Percentiles rank a stretch among this genome's conserved stretches.
Evolutionary conservation across 2,113 vertebrate genomes (phyloP).

Genomic region (Oncorhynchus tshawytscha): DNA sequence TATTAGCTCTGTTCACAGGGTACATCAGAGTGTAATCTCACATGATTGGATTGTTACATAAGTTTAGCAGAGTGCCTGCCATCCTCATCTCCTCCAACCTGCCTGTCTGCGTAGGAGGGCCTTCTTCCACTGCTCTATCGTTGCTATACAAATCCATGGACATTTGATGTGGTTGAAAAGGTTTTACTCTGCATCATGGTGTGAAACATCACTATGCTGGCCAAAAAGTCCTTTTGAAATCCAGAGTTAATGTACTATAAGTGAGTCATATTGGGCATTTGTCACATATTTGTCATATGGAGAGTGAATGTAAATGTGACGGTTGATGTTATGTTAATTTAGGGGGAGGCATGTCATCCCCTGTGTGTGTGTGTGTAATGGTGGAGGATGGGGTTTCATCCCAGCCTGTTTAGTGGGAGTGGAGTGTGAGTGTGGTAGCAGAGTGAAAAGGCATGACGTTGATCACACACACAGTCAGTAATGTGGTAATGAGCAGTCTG

Average conservation of each 20-base stretch:
- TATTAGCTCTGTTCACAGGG: slow-evolving; percentile 41
- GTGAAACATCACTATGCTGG: too few relatives aligned
- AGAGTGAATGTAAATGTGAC: background rate
- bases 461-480: background rate
- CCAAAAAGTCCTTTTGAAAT: too few relatives aligned
- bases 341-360: background rate
- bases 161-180: background rate
- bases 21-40: slow-evolving; percentile 54
- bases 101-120: slow-evolving; percentile 59
- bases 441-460: slow-evolving; percentile 30
- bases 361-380: slow-evolving; percentile 2
- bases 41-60: slow-evolving; percentile 62
- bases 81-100: slow-evolving; percentile 23
- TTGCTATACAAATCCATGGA: background rate
- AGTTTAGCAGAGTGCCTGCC: slow-evolving; percentile 59
- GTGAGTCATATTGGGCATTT: too few relatives aligned
- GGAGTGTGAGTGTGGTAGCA: slow-evolving; percentile 59
- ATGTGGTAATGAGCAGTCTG: background rate
- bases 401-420: slow-evolving; percentile 58
- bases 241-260: too few relatives aligned
- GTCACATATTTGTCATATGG: too few relatives aligned
- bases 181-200: too few relatives aligned
- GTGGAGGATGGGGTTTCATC: slow-evolving; percentile 32
- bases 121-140: slow-evolving; percentile 55
- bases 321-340: background rate